Conservation (phyloP, 1,140 invertebrate species). For the Drosophila orena region DNA sequence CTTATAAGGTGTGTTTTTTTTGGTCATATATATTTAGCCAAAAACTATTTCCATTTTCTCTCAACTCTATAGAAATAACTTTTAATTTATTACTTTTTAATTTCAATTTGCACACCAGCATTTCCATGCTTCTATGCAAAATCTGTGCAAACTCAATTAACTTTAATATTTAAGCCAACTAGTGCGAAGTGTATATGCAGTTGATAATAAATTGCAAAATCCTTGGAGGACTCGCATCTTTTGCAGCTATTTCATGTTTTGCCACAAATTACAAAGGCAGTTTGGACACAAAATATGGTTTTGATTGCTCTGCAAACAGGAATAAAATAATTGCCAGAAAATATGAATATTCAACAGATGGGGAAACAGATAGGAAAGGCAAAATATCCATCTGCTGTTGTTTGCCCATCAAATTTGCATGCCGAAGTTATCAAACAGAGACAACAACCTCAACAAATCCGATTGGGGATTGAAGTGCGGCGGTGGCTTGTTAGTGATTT, state of each 20-base stretch:
- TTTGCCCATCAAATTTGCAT: conserved; percentile 48
- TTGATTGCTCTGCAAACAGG: conserved; percentile 12
- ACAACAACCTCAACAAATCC: conserved; percentile 43
- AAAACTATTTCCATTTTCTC: too few species aligned
- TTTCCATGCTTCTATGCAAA: neutral
- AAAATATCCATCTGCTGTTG: conserved; percentile 27
- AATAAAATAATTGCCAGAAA: conserved; percentile 35
- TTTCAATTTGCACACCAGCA: too few species aligned
- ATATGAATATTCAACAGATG: conserved; percentile 45
- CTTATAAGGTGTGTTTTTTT: neutral
- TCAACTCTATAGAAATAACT: too few species aligned
- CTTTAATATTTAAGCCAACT: conserved; percentile 13
- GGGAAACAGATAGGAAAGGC: conserved; percentile 17
- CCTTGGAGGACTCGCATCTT: neutral
- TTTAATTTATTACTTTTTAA: too few species aligned
- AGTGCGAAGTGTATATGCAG: conserved; percentile 4
- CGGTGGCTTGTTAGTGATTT: conserved; percentile 8
- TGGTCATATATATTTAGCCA: too few species aligned
- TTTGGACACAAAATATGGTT: conserved; percentile 12
- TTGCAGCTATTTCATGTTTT: conserved; percentile 1
- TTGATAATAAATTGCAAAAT: conserved; percentile 19
- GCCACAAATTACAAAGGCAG: conserved; percentile 3
- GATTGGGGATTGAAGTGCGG: conserved; percentile 30
- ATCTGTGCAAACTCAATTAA: neutral
- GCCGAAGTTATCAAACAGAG: conserved; percentile 16